Evolutionary conservation across 2,113 vertebrate genomes (phyloP).

Genomic region (Trachemys scripta): DNA sequence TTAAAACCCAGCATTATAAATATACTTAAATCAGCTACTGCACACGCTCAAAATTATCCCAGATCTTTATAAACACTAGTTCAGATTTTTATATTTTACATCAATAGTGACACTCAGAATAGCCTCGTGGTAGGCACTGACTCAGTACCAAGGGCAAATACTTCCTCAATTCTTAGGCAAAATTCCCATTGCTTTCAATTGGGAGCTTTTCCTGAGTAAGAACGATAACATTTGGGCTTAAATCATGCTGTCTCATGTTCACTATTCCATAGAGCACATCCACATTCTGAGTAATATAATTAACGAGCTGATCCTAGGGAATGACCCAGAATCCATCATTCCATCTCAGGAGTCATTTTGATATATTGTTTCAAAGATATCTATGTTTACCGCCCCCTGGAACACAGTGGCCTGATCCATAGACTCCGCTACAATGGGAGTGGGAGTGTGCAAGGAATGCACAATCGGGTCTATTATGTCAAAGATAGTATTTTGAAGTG

Average conservation of each 20-base stretch:
- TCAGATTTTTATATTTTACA: background rate
- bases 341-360: background rate
- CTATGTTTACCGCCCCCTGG: background rate
- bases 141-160: background rate
- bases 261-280: background rate
- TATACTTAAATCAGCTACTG: background rate
- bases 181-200: background rate
- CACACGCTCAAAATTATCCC: background rate
- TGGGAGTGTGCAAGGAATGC: background rate
- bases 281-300: background rate
- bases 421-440: accelerated
- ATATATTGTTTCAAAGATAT: background rate
- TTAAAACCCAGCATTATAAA: background rate
- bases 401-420: background rate
- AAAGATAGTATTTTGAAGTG: background rate
- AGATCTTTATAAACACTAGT: background rate
- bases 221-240: background rate
- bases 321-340: accelerated
- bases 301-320: background rate
- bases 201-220: background rate
- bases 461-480: background rate
- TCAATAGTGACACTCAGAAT: background rate
- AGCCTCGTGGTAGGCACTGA: background rate
- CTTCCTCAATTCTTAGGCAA: constrained; percentile 2
- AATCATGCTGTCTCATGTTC: background rate